Evolutionary conservation across 1,140 invertebrate genomes (phyloP), one percentile per base, ranked within the genome.

Genomic region (Bactericera cockerelli): DNA sequence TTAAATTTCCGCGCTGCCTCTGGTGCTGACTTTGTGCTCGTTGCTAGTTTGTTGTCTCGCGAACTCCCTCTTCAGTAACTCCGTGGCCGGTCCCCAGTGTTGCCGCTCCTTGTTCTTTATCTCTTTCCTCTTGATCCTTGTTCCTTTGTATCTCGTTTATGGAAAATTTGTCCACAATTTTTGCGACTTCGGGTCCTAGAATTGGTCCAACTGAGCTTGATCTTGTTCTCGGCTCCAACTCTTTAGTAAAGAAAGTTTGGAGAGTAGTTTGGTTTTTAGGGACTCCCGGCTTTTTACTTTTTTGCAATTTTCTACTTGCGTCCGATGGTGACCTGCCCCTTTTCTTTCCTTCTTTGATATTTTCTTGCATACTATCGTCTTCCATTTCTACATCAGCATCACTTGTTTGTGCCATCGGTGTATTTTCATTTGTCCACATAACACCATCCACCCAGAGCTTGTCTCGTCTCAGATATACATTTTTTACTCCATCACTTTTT

Each of bases 301-400:
- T 19, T 49, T 49, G 42, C n/a, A 6, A 6, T 36, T 36, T 36
- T 10, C 16, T 36, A 49, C 8, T 49, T 49, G n/a, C 42, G 4
- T 49, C 42, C 22, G n/a, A 16, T 49, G 42, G 42, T 4, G 42
- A 49, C 19, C 42, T 49, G n/a, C 42, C 42, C n/a, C 42, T 49
- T 16, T 49, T 49, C n/a, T 22, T 49, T 6, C 19, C 19, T 4
- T 16, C 19, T n/a, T 31, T 31, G 28, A 31, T 4, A 6, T 31
- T 13, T 13, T 31, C 4, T 13, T 31, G 28, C 13, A 13, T 13
- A 6, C 4, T 4, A 31, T 13, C 28, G 13, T 31, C 28, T 13
- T 31, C 28, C 28, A 31, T 31, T 31, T 6, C 28, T 31, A 31
- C 13, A 13, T 31, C 28, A 13, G 4, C 8, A 16, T 22, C 42